Evolutionary conservation across 2,888 invertebrate genomes (phyloP), one percentile per base, ranked within the genome.

Genomic region (Diaperis boleti): DNA sequence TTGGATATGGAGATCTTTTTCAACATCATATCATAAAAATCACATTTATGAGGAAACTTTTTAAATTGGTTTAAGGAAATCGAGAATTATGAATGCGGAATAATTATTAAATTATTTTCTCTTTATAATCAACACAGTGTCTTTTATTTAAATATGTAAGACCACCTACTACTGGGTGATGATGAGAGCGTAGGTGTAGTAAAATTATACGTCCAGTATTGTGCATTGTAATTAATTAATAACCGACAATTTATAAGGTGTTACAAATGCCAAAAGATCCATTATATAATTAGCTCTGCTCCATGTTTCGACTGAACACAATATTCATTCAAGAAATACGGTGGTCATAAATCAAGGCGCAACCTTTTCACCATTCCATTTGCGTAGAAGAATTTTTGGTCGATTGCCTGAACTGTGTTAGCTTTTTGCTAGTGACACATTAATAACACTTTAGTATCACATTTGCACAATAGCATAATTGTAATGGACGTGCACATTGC

Each of bases 401-500:
- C 20, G 52, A 52, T 52, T 52, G 52, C 8, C 26, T 37, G 15
- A 29, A 26, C 26, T 22, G 41, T 29, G 26, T 2, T 18, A 10
- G 39, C 33, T 49, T 35, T 52, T 26, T 41, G 29, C 10, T 26
- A 37, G 45, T 57, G 45, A 45, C 45, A 45, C 45, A 45, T 59
- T 65, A 62, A 59, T 62, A 62, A 65, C 62, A 62, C 49, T 65
- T 62, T 59, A 59, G 31, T 54, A 54, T 54, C 52, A 60, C 47
- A 49, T 62, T 61, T 60, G 55, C 62, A 70, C 69, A 70, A 69
- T 66, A 64, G 67, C 59, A 67, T 69, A 70, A 70, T 70, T 69
- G 67, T 66, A 66, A 69, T 68, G 62, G 64, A 62, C 66, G 55
- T 56, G 52, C 37, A 35, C 29, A 35, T 39, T 67, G 60, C 63